Base-by-base conservation (phyloP, 2,797 vertebrate genomes). In the Merluccius polli region DNA sequence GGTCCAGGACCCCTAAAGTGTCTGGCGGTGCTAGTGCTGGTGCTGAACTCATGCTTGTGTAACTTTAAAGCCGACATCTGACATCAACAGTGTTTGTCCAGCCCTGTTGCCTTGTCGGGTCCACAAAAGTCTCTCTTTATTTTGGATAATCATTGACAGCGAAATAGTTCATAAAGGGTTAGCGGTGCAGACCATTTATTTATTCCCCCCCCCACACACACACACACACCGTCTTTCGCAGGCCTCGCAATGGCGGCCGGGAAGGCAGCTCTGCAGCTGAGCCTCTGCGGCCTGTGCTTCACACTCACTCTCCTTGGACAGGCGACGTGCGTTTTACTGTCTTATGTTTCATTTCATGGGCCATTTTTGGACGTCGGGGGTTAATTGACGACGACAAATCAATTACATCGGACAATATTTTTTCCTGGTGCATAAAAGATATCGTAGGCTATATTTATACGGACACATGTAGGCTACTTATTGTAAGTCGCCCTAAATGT, bases 81-180 rank as follows among this genome's bases (percentile, higher is more conserved):
- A n/a, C 7, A 59, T 59, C 48, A n/a, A 70, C 33, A 9, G 21
- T n/a, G n/a, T n/a, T n/a, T n/a, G n/a, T n/a, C n/a, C n/a, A n/a
- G n/a, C n/a, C n/a, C n/a, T n/a, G n/a, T n/a, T n/a, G n/a, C n/a
- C n/a, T n/a, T n/a, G n/a, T n/a, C n/a, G n/a, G n/a, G n/a, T n/a
- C 12, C 32, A 32, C 27, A 13, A 70, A 69, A 31, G 69, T 31
- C 31, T 24, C 15, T 75, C 33, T 71, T 32, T 31, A 68, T 29
- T 29, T 68, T 68, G 29, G 81, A 32, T 76, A 91, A 92, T 93
- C 48, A 92, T 91, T 92, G 71, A 92, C 84, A 81, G 75, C 73
- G 30, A 11, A 2, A 16, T 0, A 2, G 71, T 16, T 77, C 75
- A 82, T 87, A 84, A n/a, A 82, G 69, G 30, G 35, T 75, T 11